A percentile compares a stretch with the other conserved stretches of the same genome.
Evolutionary conservation across 2,113 vertebrate genomes (phyloP).

Genomic region (Corvus moneduloides): DNA sequence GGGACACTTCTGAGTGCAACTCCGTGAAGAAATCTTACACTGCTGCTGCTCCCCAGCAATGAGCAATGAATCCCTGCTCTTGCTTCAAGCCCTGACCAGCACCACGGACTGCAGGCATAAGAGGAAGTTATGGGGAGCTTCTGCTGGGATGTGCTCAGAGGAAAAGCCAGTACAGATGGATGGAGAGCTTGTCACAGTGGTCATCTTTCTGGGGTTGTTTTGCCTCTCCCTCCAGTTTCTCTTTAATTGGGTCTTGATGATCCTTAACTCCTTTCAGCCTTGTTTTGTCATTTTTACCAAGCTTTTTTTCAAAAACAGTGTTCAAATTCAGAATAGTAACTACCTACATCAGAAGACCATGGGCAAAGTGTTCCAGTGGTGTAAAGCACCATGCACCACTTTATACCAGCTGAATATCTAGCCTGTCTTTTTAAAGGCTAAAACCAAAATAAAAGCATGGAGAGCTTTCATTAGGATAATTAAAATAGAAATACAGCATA

Average conservation of each 20-base stretch:
- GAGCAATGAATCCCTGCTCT: not conserved
- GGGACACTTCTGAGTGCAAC: not conserved
- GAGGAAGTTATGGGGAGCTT: not conserved
- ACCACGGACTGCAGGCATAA: not conserved
- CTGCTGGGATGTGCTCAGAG: not conserved
- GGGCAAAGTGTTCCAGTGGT: not conserved
- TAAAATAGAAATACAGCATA: not conserved
- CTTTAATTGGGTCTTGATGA: not conserved
- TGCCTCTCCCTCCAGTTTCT: not conserved
- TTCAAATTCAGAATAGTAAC: not conserved
- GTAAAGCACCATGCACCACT: not conserved
- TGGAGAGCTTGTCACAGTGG: not conserved
- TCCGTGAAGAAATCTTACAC: not conserved
- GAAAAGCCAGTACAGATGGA: not conserved
- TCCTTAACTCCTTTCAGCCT: not conserved
- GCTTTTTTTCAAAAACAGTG: not conserved
- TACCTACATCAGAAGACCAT: not conserved
- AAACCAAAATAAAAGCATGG: not conserved
- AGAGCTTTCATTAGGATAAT: not conserved
- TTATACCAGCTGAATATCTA: not conserved
- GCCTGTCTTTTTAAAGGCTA: not conserved
- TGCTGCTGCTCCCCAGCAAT: not conserved
- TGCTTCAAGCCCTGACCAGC: fast-evolving
- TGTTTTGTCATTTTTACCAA: not conserved
- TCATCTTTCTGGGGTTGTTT: not conserved